Evolutionary conservation across 2,113 vertebrate genomes (phyloP), one percentile per base, ranked within the genome.

Genomic region (Halcyon malimbica): DNA sequence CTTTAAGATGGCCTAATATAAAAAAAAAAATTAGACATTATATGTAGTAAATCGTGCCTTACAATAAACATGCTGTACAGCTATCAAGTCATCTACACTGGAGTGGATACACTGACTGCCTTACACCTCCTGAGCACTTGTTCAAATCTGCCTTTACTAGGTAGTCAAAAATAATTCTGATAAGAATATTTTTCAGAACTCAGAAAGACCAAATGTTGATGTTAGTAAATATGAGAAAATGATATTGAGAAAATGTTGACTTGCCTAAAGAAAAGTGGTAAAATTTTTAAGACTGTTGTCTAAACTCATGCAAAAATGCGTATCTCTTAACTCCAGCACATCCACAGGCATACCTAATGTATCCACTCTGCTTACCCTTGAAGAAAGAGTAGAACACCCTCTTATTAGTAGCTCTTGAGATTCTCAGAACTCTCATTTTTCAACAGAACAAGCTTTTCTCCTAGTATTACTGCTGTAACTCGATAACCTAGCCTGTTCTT

Each of bases 81-180:
- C 57, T 70, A 92, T n/a, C 46, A 76, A 96, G 71, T 63, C 84
- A 83, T 35, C 83, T n/a, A 8, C 3, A 15, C 68, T n/a, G 50
- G n/a, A 85, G 71, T 6, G 59, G 73, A 78, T 19, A 76, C 86
- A 92, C 33, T 18, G 54, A 80, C 89, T 33, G 70, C 53, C 13
- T 63, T 73, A 70, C 60, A 84, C 64, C 85, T 89, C 54, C 24
- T 60, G 80, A 79, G 80, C 54, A 78, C 35, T 82, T 54, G 28
- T 79, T 96, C 91, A 69, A 96, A 95, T 88, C 69, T 57, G 87
- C 11, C 11, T 94, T 90, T 71, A 89, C 64, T 46, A 92, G 14
- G 31, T 33, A 16, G 51, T 78, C 57, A 94, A 68, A 92, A 96
- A 77, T 37, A 64, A 96, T 70, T 87, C 87, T 79, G 65, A 68